Percentiles rank a stretch among this genome's conserved stretches.
Evolutionary conservation across 1,140 invertebrate species (phyloP).

Genomic region (Lucilia cuprina): DNA sequence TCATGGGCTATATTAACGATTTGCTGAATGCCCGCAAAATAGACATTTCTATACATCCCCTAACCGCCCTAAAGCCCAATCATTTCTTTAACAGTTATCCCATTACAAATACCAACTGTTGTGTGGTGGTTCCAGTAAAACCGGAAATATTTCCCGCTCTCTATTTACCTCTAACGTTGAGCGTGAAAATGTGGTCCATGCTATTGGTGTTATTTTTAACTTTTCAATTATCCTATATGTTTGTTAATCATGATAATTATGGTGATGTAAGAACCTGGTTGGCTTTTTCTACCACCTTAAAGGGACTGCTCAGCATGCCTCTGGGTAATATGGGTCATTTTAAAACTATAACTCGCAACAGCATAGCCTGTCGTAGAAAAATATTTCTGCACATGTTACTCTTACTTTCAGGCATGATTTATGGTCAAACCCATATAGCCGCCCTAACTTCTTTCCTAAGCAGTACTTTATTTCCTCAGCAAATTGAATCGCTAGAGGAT

Average conservation of each 20-base stretch:
- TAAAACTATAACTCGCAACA: background rate
- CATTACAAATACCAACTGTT: slow-evolving; percentile 2
- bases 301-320: background rate
- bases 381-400: background rate
- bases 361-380: background rate
- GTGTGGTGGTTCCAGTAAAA: background rate
- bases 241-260: background rate
- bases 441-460: background rate
- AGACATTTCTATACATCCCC: slow-evolving; percentile 4
- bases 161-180: background rate
- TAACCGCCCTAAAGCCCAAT: background rate
- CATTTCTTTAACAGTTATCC: background rate
- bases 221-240: background rate
- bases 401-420: background rate
- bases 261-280: background rate
- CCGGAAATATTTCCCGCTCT: background rate
- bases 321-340: background rate
- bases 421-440: background rate
- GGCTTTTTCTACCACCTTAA: background rate
- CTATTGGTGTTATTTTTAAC: background rate
- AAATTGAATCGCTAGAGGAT: slow-evolving; percentile 7
- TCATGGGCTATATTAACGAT: background rate
- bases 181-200: background rate
- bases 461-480: background rate
- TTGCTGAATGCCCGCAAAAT: background rate